Evolutionary conservation across 2,113 vertebrate genomes (phyloP).

Genomic region (Corythornis madagascariensis): DNA sequence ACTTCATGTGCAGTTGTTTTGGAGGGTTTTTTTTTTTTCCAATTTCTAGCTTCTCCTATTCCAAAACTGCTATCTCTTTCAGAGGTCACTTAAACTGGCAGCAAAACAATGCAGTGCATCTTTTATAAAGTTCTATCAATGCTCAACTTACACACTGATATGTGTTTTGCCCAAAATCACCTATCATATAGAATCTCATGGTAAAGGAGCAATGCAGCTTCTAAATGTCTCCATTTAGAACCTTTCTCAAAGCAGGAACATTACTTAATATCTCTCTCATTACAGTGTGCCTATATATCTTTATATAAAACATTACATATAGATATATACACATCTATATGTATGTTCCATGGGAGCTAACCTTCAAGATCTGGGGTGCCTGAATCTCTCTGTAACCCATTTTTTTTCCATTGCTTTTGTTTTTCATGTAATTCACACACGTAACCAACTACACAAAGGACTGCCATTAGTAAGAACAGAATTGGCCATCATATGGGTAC

Average conservation of each 20-base stretch:
- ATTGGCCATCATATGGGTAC: neutral
- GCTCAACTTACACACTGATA: neutral
- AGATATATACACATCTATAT: neutral
- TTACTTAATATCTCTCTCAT: neutral
- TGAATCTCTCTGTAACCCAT: neutral
- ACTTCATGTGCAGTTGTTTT: neutral
- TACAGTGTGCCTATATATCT: neutral
- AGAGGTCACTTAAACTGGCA: neutral
- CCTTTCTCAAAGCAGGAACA: neutral
- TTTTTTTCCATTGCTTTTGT: neutral
- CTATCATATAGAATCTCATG: neutral
- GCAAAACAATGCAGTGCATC: neutral
- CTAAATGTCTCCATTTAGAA: neutral
- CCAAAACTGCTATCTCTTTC: neutral
- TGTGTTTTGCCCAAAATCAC: neutral
- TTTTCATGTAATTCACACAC: neutral
- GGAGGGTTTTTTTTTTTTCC: neutral
- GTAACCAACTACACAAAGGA: neutral
- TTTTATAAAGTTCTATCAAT: neutral
- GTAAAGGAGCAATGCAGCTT: neutral
- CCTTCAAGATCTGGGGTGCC: neutral
- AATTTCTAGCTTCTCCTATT: neutral
- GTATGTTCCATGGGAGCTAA: neutral
- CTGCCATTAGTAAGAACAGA: neutral
- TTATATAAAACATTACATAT: neutral